Conservation (phyloP, 1,140 invertebrate genomes). For the Doryteuthis pealeii region DNA sequence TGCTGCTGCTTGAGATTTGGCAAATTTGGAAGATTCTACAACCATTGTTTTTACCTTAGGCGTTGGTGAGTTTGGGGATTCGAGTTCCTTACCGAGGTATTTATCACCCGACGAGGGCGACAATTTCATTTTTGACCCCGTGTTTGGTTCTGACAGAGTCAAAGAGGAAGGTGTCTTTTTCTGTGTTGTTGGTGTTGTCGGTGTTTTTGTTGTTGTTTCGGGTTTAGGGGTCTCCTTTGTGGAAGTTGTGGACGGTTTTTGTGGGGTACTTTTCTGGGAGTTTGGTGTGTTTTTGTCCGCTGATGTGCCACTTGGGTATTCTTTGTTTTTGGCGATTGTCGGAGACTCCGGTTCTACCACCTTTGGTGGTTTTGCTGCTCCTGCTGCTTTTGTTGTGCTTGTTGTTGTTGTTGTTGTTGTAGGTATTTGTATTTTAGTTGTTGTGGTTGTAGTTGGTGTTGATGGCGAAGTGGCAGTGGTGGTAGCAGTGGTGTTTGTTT, state of each 20-base stretch:
- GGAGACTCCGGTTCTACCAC: not conserved
- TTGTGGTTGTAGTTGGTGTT: not conserved
- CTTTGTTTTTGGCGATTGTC: not conserved
- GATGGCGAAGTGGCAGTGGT: not conserved
- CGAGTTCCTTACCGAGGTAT: not conserved
- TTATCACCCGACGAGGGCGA: not conserved
- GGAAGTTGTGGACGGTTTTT: not conserved
- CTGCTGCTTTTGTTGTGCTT: not conserved
- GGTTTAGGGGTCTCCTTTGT: conserved; percentile 8
- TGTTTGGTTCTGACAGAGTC: not conserved
- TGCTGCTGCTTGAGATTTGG: not conserved
- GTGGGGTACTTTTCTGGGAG: not conserved
- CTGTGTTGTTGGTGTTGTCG: not conserved
- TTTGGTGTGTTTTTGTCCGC: not conserved
- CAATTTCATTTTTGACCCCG: not conserved
- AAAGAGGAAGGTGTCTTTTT: not conserved
- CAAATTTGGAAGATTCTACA: conserved; percentile 1
- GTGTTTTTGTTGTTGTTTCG: not conserved
- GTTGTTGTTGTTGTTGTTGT: not conserved
- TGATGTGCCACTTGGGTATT: not conserved
- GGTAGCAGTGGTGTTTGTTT: not conserved
- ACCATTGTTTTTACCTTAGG: conserved; percentile 9
- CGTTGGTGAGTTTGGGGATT: not conserved
- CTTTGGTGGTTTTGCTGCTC: not conserved
- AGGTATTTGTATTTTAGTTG: not conserved